A percentile compares a stretch with the other conserved stretches of the same genome.
Evolutionary conservation across 1,140 invertebrate genomes (phyloP).

Genomic region (Platyura marginata): DNA sequence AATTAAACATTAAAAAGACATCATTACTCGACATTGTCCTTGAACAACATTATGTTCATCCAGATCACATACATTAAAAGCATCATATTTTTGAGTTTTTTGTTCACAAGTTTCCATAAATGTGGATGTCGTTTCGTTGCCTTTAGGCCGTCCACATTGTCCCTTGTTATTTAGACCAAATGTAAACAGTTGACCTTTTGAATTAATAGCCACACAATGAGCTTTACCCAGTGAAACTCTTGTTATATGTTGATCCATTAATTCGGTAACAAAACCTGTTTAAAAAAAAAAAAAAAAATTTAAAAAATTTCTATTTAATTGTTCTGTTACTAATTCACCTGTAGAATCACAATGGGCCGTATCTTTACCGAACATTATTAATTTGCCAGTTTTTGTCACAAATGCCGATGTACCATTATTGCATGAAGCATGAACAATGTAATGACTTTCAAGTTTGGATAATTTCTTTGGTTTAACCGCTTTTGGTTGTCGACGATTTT

Average conservation of each 20-base stretch:
- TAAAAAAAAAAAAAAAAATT: slow-evolving; percentile 27
- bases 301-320: slow-evolving; percentile 30
- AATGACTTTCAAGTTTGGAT: slow-evolving; percentile 70
- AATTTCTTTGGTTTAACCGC: slow-evolving; percentile 86
- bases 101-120: background rate
- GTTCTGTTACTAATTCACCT: too few species aligned
- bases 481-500: slow-evolving; percentile 69
- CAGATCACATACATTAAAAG: slow-evolving; percentile 19
- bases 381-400: slow-evolving; percentile 70
- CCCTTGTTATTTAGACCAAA: slow-evolving; percentile 97
- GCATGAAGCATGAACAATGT: slow-evolving; percentile 66
- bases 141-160: slow-evolving; percentile 73
- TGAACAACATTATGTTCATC: slow-evolving; percentile 22
- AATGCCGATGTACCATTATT: slow-evolving; percentile 90
- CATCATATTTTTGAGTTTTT: slow-evolving; percentile 14
- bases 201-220: slow-evolving; percentile 74
- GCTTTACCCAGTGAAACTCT: slow-evolving; percentile 86
- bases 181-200: slow-evolving; percentile 80
- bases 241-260: slow-evolving; percentile 65
- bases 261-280: slow-evolving; percentile 41
- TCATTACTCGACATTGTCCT: slow-evolving; percentile 21
- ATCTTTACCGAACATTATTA: slow-evolving; percentile 92
- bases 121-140: slow-evolving; percentile 24
- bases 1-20: too few species aligned
- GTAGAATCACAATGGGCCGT: slow-evolving; percentile 67